Base-by-base conservation (phyloP, 1,140 invertebrate genomes). In the Tetragnatha versicolor region DNA sequence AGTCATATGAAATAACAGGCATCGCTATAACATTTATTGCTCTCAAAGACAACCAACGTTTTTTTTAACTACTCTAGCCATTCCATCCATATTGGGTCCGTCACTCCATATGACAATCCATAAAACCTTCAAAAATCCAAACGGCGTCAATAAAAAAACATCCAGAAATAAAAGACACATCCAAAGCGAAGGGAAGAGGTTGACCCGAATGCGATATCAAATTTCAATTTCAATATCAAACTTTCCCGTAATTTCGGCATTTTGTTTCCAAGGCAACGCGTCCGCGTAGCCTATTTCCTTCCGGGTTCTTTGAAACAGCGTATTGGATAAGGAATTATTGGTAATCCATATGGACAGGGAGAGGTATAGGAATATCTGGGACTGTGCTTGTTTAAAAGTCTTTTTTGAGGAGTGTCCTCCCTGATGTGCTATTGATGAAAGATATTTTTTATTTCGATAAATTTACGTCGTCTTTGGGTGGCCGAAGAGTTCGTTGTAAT, bases 141-240 rank as follows among this genome's bases (percentile, higher is more conserved):
- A 31, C 20, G 53, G 17, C 17, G 27, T 2, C 31, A 33, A 14
- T 27, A n/a, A 58, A 33, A 17, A 58, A 31, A 31, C 27, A 58
- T 12, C 6, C 14, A n/a, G 27, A 58, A 58, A n/a, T 31, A n/a
- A n/a, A 12, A 1, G 12, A 51, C 5, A 53, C 25, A 22, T 6
- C 4, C n/a, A 55, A 53, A 58, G 53, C 3, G 35, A 58, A n/a
- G n/a, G n/a, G 29, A 31, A 58, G 35, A 31, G 14, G 20, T 33
- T 33, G 53, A 31, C 17, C 22, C 5, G 51, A 4, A 9, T 31
- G 5, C 5, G 53, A 58, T 58, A 58, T 58, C 53, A 58, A 58
- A 58, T 58, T 58, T 58, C 53, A 27, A 58, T 58, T 58, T 58
- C 53, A 58, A 58, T 58, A 58, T 58, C 14, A 33, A 33, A 58